A percentile compares a stretch with the other conserved stretches of the same genome.
Conservation (phyloP, 2,888 invertebrate genomes). For the Formica aserva region DNA sequence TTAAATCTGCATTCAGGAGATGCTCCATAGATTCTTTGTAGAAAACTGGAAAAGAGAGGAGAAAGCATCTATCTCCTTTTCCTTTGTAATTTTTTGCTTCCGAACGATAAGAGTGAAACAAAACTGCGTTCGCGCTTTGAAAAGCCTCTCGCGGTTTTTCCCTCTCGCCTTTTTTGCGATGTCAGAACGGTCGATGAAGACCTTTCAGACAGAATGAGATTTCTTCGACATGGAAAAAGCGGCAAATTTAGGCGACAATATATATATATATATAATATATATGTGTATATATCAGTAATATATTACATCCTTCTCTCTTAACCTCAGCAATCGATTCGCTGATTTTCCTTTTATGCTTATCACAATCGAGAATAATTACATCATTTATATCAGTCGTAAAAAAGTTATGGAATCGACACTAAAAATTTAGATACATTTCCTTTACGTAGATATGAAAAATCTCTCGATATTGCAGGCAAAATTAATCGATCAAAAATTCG, state of each 20-base stretch:
- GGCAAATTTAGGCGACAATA: constrained; percentile 26
- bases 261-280: background rate
- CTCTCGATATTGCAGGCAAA: background rate
- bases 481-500: background rate
- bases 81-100: constrained; percentile 49
- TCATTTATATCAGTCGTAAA: constrained; percentile 8
- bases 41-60: background rate
- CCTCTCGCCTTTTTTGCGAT: constrained; percentile 24
- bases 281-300: background rate
- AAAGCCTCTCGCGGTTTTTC: constrained; percentile 39
- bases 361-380: constrained; percentile 13
- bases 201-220: constrained; percentile 40
- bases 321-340: constrained; percentile 12
- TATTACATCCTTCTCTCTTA: constrained; percentile 6
- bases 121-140: constrained; percentile 37
- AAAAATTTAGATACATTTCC: constrained; percentile 2
- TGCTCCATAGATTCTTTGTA: background rate
- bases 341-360: constrained; percentile 1
- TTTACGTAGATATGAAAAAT: background rate
- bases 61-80: constrained; percentile 15
- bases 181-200: constrained; percentile 44
- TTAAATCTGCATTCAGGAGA: constrained; percentile 50
- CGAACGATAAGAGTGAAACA: constrained; percentile 33
- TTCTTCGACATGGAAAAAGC: constrained; percentile 33
- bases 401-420: background rate